Evolutionary conservation across 2,797 vertebrate genomes (phyloP).

Genomic region (Lepus townsendii): DNA sequence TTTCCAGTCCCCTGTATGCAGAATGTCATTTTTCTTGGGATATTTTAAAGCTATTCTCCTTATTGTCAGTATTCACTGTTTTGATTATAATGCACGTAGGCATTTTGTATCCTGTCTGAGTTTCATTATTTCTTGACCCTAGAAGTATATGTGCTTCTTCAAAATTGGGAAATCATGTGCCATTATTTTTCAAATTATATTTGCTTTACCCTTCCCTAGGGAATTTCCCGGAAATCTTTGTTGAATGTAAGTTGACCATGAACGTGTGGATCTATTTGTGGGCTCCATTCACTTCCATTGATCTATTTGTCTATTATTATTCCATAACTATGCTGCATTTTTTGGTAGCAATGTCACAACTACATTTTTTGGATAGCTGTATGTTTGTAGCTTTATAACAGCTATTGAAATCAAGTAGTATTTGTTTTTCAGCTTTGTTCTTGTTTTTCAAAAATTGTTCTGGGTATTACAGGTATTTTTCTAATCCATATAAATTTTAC

Average conservation of each 20-base stretch:
- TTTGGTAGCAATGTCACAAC: neutral
- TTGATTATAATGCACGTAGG: neutral
- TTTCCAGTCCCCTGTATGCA: neutral
- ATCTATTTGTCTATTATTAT: neutral
- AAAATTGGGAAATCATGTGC: neutral
- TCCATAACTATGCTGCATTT: too few species aligned
- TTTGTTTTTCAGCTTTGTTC: neutral
- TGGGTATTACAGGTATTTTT: neutral
- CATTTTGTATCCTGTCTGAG: neutral
- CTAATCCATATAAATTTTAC: neutral
- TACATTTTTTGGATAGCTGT: neutral
- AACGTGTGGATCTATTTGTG: neutral
- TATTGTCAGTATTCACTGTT: neutral
- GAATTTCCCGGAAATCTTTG: neutral
- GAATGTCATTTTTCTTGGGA: neutral
- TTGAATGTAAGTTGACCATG: neutral
- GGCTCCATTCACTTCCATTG: neutral
- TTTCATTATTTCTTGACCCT: neutral
- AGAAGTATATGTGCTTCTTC: neutral
- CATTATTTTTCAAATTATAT: neutral
- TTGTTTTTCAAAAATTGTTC: neutral
- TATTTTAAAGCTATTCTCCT: neutral
- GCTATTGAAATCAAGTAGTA: neutral
- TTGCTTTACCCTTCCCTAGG: neutral
- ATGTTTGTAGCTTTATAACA: neutral